Base-by-base conservation (phyloP, 2,797 vertebrate species). In the Cynodonichthys magdalenae region DNA sequence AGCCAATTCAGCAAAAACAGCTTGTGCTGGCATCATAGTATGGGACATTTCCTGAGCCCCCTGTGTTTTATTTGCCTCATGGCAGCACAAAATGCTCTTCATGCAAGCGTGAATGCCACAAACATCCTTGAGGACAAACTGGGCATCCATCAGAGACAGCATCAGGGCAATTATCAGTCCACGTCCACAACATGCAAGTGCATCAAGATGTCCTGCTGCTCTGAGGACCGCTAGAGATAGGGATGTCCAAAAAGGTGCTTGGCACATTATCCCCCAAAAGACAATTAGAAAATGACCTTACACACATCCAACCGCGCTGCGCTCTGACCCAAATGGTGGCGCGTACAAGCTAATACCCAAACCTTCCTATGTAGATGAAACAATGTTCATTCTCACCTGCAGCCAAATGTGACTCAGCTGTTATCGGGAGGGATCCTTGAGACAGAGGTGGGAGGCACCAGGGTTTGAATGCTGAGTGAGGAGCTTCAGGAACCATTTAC, bases 361-460 rank as follows among this genome's bases (percentile, higher is more conserved):
- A 68, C 76, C 80, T 83, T 81, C 74, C 69, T 34, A 10, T 65
- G 80, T 9, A 80, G 83, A 87, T 87, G 86, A 86, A 90, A 88
- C 84, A 87, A 86, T 75, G 83, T 69, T 77, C 45, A 85, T 79
- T 89, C 80, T 81, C 87, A 89, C 87, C 89, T 89, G 80, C 74
- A 53, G 77, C 79, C 83, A 68, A 84, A 84, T 84, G 89, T 87
- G 85, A 87, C 83, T 86, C 85, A 83, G 87, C 85, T 80, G 75
- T 86, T 89, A 86, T 89, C 82, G 69, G 53, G 74, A 77, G 82
- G 68, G 53, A 69, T 66, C 65, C 73, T 87, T 85, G 71, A 78
- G 84, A 82, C 74, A 50, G 57, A 59, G 59, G 52, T 67, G 77
- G 75, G 75, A 72, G 81, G 79, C 0, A 58, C 71, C 41, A 29